Evolutionary conservation across 2,113 vertebrate species (phyloP), one percentile per base, ranked within the genome.

Genomic region (Phylloscopus trochilus): DNA sequence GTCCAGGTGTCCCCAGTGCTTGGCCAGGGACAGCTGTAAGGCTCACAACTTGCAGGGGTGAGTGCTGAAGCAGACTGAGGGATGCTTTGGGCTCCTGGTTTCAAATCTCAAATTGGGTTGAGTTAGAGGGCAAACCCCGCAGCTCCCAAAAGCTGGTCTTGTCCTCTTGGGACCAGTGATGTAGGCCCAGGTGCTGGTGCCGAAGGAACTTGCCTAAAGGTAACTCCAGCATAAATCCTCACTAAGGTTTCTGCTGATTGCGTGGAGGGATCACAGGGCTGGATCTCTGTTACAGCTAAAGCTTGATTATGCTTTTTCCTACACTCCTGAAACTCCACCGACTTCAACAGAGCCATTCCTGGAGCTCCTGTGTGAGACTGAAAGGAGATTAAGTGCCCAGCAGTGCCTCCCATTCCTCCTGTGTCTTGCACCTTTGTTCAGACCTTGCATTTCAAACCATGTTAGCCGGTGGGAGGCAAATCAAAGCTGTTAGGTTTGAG

Each of bases 391-490:
- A 97, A 96, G 92, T 81, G 73, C 96, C 94, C 94, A 94, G 90
- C 94, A 95, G 90, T 95, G 95, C 92, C 27, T 92, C 92, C 73
- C 53, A 44, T 97, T 95, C 93, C 90, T 93, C 90, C 82, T 87
- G 76, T 64, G 93, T 96, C 96, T 96, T 94, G 95, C 93, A 94
- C 92, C 93, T 96, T 96, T 95, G 95, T 95, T 96, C 87, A 96
- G 92, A 95, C 92, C 95, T 94, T 94, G 95, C 96, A 96, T 96
- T 97, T 97, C 93, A 95, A 96, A 96, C 92, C 88, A 76, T 97
- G 94, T 90, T 39, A 94, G 69, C 90, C 41, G 23, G 94, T 92
- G 88, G 94, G 93, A 96, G 95, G 95, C 92, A 97, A 97, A 96
- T 94, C 90, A 96, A 95, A 97, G 91, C 94, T 79, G 86, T 93